Percentiles rank a stretch among this genome's conserved stretches.
These are phyloP conservation scores for Dermolepida albohirtum DNA, from an alignment of 2,888 invertebrate species.

Conservation along the genomic window DNA sequence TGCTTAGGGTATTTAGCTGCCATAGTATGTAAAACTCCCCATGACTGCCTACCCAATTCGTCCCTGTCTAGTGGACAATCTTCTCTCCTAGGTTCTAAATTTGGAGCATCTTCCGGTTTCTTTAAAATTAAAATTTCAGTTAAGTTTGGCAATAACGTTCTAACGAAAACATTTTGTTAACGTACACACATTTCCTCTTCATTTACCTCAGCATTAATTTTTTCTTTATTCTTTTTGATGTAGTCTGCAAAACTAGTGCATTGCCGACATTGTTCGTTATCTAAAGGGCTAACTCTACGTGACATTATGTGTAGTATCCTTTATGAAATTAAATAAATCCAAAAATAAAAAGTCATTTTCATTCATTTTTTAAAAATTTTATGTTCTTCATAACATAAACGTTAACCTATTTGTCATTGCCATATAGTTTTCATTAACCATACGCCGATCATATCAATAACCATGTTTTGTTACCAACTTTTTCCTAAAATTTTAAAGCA, in stretches of 20 bases:
- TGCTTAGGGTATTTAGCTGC: constrained; percentile 92
- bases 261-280: constrained; percentile 63
- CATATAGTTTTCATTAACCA: background rate
- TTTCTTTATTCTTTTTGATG: constrained; percentile 59
- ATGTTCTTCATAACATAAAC: constrained; percentile 1
- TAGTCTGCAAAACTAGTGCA: constrained; percentile 64
- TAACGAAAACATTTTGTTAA: constrained; percentile 44
- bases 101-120: constrained; percentile 48
- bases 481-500: background rate
- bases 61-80: constrained; percentile 85
- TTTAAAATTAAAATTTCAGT: constrained; percentile 37
- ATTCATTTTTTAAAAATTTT: constrained; percentile 14
- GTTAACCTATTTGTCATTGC: constrained; percentile 39
- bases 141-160: constrained; percentile 4
- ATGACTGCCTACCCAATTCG: constrained; percentile 82
- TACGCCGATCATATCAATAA: no score
- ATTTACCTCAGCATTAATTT: constrained; percentile 46
- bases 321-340: constrained; percentile 1
- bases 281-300: constrained; percentile 60
- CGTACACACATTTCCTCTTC: constrained; percentile 48
- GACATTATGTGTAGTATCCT: constrained; percentile 54
- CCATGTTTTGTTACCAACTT: no score
- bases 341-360: constrained; percentile 26
- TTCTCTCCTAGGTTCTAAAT: constrained; percentile 50
- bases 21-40: constrained; percentile 97